Percentiles rank a stretch among this genome's conserved stretches.
Conservation (phyloP, 2,888 invertebrate species). For the Hylaea fasciaria region DNA sequence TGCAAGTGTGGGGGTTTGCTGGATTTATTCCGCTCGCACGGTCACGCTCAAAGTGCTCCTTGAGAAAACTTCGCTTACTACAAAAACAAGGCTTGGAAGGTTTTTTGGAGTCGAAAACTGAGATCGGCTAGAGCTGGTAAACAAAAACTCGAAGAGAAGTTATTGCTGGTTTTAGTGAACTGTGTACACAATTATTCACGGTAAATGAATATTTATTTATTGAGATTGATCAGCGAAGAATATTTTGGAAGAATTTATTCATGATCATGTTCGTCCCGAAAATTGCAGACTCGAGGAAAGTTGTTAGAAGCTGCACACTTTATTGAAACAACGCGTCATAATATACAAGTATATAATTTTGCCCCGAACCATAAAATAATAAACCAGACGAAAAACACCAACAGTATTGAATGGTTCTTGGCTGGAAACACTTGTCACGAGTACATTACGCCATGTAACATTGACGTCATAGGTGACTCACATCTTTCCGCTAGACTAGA, state of each 20-base stretch:
- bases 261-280: background rate
- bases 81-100: conserved; percentile 27
- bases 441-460: conserved; percentile 29
- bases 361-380: too few relatives aligned
- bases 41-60: conserved; percentile 36
- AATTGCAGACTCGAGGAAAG: background rate
- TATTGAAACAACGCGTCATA: too few relatives aligned
- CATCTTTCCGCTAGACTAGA: background rate
- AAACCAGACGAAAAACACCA: conserved; percentile 15
- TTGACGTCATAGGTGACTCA: conserved; percentile 35
- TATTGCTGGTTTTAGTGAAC: conserved; percentile 17
- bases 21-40: conserved; percentile 38
- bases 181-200: conserved; percentile 20
- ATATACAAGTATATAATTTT: too few relatives aligned
- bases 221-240: conserved; percentile 18
- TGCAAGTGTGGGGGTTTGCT: conserved; percentile 29
- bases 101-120: conserved; percentile 14
- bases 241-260: conserved; percentile 9
- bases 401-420: conserved; percentile 9
- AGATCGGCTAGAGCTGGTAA: conserved; percentile 8
- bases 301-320: background rate
- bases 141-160: conserved; percentile 19
- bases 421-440: conserved; percentile 17
- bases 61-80: conserved; percentile 35
- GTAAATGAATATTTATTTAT: conserved; percentile 23